phyloP scores from a whole-genome alignment of 2,888 invertebrate genomes.

The Drosophila melanosoma region DNA sequence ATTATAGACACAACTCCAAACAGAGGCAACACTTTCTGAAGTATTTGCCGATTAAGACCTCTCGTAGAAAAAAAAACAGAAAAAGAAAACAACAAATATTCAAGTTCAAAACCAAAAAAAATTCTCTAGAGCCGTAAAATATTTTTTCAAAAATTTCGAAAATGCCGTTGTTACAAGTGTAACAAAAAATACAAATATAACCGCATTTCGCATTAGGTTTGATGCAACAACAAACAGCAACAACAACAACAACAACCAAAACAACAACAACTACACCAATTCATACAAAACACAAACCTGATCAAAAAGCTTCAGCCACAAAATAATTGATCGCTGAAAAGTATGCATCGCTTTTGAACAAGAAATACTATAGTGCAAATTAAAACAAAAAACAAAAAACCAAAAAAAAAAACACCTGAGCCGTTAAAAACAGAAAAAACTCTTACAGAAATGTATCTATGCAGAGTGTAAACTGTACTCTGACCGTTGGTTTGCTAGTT shows the following conservation, averaged over 20 bases:
- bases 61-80: conserved; percentile 47
- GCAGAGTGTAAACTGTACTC: conserved; percentile 79
- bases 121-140: conserved; percentile 62
- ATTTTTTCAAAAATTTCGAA: conserved; percentile 69
- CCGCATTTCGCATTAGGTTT: conserved; percentile 50
- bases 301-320: conserved; percentile 28
- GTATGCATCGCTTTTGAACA: conserved; percentile 44
- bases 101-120: conserved; percentile 60
- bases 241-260: conserved; percentile 20
- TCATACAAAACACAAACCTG: conserved; percentile 35
- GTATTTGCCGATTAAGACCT: conserved; percentile 44
- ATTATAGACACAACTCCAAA: conserved; percentile 22
- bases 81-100: conserved; percentile 1
- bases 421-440: conserved; percentile 35
- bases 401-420: conserved; percentile 46
- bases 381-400: conserved; percentile 61
- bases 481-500: conserved; percentile 75
- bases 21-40: conserved; percentile 42
- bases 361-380: conserved; percentile 71
- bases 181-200: conserved; percentile 12
- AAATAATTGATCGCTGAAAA: conserved; percentile 29
- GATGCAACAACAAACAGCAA: conserved; percentile 28
- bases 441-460: conserved; percentile 35
- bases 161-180: conserved; percentile 23
- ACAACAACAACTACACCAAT: conserved; percentile 28